Evolutionary conservation across 2,888 invertebrate species (phyloP), one percentile per base, ranked within the genome.

Genomic region (Temnothorax unifasciatus): DNA sequence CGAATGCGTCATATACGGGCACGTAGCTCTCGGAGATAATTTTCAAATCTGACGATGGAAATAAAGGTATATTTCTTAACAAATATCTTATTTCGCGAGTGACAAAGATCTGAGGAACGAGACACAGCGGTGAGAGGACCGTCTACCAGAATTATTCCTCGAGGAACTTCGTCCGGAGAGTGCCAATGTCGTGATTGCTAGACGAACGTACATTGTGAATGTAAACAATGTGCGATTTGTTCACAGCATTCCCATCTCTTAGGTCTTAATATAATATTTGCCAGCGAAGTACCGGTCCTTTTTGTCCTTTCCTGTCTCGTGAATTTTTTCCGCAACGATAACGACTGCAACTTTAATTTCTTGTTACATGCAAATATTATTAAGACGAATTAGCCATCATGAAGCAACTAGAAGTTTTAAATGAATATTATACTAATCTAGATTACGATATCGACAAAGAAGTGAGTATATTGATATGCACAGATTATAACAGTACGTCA

Each of bases 351-450:
- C 6, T 41, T 64, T 6, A 8, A 21, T n/a, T 64, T 63, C 52
- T n/a, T 63, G 9, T 61, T 18, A 34, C 9, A n/a, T 18, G 18
- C 8, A n/a, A n/a, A 63, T 8, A 9, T n/a, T 11, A 4, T 61
- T 29, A 5, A 63, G n/a, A 18, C 61, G 4, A 9, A n/a, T 11
- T 64, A 41, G 52, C 21, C 21, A 15, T 71, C 15, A 71, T 52
- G 71, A 15, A 44, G 9, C 44, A 13, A 69, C 13, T 34, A 13
- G 13, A 21, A 52, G 2, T 6, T 15, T 34, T 71, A 54, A n/a
- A 15, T 34, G 34, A 38, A 25, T 71, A 52, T 71, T 71, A 71
- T 38, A 9, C 52, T 15, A 8, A 71, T 38, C 15, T 71, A 21
- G 1, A 38, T 15, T 71, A 71, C 15, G 0, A 69, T 15, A 11